Base-by-base conservation (phyloP, 1,140 invertebrate genomes). In the Diabrotica virgifera region DNA sequence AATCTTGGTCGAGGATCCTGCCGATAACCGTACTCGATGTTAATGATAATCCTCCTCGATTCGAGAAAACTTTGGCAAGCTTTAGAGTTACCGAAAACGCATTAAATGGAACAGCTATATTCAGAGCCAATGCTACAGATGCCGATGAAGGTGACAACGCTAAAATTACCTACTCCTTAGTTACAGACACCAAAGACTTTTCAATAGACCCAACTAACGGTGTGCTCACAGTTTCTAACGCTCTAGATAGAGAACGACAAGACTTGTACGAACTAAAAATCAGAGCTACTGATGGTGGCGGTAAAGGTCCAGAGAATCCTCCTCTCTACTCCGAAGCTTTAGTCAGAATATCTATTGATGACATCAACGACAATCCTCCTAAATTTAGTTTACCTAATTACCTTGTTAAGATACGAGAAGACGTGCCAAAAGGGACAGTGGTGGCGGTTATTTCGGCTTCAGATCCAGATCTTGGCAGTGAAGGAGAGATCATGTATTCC, bases 291-390 rank as follows among this genome's bases (percentile, higher is more conserved):
- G 95, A 97, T 77, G 87, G 86, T 0, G 78, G 82, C 9, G 80
- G 79, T 0, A 77, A 78, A 8, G 70, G 70, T 40, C 77, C 74
- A 5, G 78, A 84, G 10, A 71, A 81, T 5, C 78, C 82, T 0
- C 77, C 84, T 2, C 80, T 94, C 7, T 86, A 87, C 67, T 87
- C 90, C 0, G 91, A 93, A 64, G 91, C 93, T 2, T 67, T 90
- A 2, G 87, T 96, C 37, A 81, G 91, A 13, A 85, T 97, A 12
- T 84, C 85, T 2, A 87, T 97, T 0, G 89, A 93, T 70, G 95
- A 98, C 76, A 88, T 95, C 24, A 98, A 98, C 76, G 95, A 98
- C 79, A 95, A 95, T 74, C 84, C 90, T 0, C 95, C 95, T 0
- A 84, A 81, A 40, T 98, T 97, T 70, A 86, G 87, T 13, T 78